Base-by-base conservation (phyloP, 2,113 vertebrate species). In the Promerops cafer region DNA sequence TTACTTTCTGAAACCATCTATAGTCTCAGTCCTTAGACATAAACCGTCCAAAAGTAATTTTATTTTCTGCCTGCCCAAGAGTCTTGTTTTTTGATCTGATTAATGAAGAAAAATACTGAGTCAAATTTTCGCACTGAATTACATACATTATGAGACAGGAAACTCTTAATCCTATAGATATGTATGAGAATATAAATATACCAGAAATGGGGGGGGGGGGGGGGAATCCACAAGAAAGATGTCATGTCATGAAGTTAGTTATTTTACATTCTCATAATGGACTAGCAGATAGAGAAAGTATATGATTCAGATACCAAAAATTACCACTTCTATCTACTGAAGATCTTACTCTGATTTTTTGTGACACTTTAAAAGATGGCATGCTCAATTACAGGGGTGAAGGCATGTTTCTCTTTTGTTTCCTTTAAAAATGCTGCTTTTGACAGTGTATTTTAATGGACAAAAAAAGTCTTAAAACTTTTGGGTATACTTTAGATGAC, bases 121-220 rank as follows among this genome's bases (percentile, higher is more conserved):
- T 40, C 37, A 80, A 2, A 3, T 15, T 86, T 80, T 60, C 27
- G 80, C 28, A 24, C 5, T 60, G 37, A 71, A 57, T 76, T 85
- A 31, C 7, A 31, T 49, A 22, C 3, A 31, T 44, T 31, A 60
- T 31, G 50, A 60, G 10, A 9, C 14, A 52, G 28, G 11, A 89
- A 52, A 13, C 16, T 80, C 13, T 70, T 81, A 31, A n/a, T 52
- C 12, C 17, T 61, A 30, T 16, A 27, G 40, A 22, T 63, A n/a
- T 4, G 2, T 17, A 37, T 42, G 31, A 82, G 50, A 84, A 82
- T 14, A 53, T 40, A 49, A 4, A 47, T 11, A 37, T 31, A 33
- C 5, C 14, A 71, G 60, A 61, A 86, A 65, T 7, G 6, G 2
- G 2, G 1, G 11, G 0, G 6, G 2, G 2, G 1, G 11, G 0